Evolutionary conservation across 2,113 vertebrate species (phyloP), one percentile per base, ranked within the genome.

Genomic region (Embiotoca jacksoni): DNA sequence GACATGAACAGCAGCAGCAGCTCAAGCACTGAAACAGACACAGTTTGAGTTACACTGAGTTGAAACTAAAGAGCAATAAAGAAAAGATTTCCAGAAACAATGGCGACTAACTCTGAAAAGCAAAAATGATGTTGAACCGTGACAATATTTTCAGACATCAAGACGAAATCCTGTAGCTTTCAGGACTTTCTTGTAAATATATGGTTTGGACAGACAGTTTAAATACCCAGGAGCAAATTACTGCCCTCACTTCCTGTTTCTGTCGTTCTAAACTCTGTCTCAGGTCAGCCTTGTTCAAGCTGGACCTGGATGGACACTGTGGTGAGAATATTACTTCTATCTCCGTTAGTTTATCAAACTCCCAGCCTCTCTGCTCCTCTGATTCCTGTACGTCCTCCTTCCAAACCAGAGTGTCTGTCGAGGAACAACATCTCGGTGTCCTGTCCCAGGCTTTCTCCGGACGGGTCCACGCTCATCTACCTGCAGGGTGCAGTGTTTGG

Each of bases 401-500:
- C 7, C 44, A 15, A 49, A 53, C 16, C 83, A 95, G 95, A 94
- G 75, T 58, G 85, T 65, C 69, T 95, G 71, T 92, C 94, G 1
- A 87, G 78, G 37, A 90, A 92, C 50, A 61, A 88, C 37, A n/a
- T 78, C 10, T 93, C 93, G 0, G 93, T 95, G 58, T 93, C 84
- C 7, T 93, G 90, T 83, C 94, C 95, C 53, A 76, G 94, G 11
- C 81, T 95, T 54, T 94, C 94, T 88, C 95, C 94, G 50, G 94
- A 95, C 13, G 83, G 86, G 10, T 84, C 87, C 55, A 89, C 80
- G 41, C 59, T 95, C 37, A 69, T 95, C 46, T 95, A 94, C 86
- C 85, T 95, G 63, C 92, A 94, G 92, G 94, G 93, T 3, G 56
- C 30, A 10, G 92, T 94, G 80, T 95, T 95, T 36, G 95, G 95